Evolutionary conservation across 2,888 invertebrate species (phyloP).

Genomic region (Serripes groenlandicus): DNA sequence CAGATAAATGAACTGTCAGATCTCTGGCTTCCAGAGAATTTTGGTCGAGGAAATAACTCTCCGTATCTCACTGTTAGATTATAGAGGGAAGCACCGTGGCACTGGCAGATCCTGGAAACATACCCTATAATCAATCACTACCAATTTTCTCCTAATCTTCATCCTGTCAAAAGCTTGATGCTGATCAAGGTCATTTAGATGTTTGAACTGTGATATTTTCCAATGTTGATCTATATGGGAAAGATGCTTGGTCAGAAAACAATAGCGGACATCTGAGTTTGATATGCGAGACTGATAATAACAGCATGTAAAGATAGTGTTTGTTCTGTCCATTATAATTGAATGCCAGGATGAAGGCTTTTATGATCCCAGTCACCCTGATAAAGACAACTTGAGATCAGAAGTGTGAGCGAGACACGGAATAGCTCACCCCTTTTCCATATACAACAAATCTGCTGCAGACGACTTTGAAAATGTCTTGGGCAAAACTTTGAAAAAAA

Average conservation of each 20-base stretch:
- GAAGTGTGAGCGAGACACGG: too few species aligned
- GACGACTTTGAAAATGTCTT: too few species aligned
- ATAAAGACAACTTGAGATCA: too few species aligned
- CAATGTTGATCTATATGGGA: slow-evolving; percentile 16
- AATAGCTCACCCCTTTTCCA: too few species aligned
- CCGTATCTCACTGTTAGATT: not conserved
- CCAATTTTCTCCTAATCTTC: slow-evolving; percentile 23
- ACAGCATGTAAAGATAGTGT: not conserved
- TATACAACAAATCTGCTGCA: too few species aligned
- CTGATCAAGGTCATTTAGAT: slow-evolving; percentile 20
- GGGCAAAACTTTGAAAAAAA: too few species aligned
- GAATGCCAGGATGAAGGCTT: too few species aligned
- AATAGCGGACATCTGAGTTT: slow-evolving; percentile 13
- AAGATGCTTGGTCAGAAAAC: slow-evolving; percentile 23
- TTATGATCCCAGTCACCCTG: too few species aligned
- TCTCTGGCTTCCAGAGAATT: not conserved
- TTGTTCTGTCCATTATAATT: too few species aligned
- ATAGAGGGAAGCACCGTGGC: not conserved
- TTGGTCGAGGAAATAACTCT: not conserved
- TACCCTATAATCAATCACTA: slow-evolving; percentile 16
- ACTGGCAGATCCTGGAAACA: not conserved
- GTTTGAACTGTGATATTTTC: slow-evolving; percentile 5
- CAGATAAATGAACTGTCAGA: slow-evolving; percentile 9
- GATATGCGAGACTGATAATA: slow-evolving; percentile 10
- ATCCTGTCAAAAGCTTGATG: slow-evolving; percentile 24